Percentiles rank a stretch among this genome's conserved stretches.
Conservation (phyloP, 2,888 invertebrate genomes). For the Helicoverpa assulta region DNA sequence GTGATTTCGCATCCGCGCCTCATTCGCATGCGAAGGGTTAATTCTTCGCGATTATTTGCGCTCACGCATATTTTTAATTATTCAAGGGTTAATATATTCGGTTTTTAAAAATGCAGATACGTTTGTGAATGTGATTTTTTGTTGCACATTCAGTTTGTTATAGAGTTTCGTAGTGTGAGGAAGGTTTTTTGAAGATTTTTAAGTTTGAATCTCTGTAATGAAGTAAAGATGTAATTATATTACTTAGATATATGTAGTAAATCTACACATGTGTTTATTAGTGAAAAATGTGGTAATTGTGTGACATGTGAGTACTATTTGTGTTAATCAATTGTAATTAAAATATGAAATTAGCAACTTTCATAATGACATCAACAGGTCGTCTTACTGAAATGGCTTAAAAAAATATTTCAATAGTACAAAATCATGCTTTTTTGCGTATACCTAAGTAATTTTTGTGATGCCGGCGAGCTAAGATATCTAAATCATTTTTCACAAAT, state of each 20-base stretch:
- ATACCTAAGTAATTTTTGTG: no score
- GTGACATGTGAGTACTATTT: constrained; percentile 15
- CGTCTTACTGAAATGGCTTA: no score
- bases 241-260: background rate
- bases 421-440: no score
- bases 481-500: no score
- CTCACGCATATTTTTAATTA: constrained; percentile 90
- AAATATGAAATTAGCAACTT: no score
- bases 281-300: constrained; percentile 1
- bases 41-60: constrained; percentile 87
- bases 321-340: no score
- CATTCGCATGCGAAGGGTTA: constrained; percentile 89
- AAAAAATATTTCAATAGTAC: no score
- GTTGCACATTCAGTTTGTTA: constrained; percentile 78
- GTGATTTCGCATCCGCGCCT: constrained; percentile 79
- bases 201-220: background rate
- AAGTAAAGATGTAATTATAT: background rate
- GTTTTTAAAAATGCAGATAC: constrained; percentile 77
- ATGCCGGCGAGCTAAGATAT: no score
- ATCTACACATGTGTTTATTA: background rate
- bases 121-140: constrained; percentile 77
- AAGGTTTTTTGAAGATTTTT: constrained; percentile 22
- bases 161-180: constrained; percentile 79
- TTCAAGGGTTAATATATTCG: constrained; percentile 89
- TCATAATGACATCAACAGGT: no score